A percentile compares a stretch with the other conserved stretches of the same genome.
These are phyloP conservation scores for Eublepharis macularius DNA, from an alignment of 2,113 vertebrate genomes.

Conservation along the genomic window DNA sequence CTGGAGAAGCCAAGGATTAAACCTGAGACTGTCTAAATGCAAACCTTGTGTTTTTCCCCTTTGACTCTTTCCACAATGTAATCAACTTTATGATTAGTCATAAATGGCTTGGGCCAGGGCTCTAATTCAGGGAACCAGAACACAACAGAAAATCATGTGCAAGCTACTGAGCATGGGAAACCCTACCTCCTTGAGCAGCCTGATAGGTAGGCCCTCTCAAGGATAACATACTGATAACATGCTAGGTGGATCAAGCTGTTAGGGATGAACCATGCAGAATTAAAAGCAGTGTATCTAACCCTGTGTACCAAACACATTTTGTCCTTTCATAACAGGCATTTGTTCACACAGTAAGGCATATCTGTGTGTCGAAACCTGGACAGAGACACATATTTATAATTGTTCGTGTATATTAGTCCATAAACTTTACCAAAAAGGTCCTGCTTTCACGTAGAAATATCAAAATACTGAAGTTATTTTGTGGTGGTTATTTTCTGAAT, in stretches of 20 bases:
- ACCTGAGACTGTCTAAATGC: no score
- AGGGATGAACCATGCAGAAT: background rate
- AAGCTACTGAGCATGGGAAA: no score
- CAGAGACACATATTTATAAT: background rate
- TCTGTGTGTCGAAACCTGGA: background rate
- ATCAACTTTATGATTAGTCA: no score
- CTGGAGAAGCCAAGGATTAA: no score
- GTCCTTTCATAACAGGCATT: background rate
- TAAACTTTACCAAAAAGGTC: background rate
- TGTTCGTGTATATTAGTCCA: background rate
- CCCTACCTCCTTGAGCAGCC: background rate
- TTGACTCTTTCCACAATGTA: no score
- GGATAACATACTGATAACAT: background rate
- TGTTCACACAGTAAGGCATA: background rate
- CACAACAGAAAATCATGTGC: background rate
- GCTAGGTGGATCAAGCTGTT: background rate
- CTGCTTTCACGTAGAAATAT: background rate
- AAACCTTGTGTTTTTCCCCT: no score
- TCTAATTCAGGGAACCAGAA: background rate
- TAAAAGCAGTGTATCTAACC: background rate
- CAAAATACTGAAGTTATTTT: background rate
- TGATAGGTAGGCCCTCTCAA: background rate
- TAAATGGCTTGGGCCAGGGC: background rate
- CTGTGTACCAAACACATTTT: background rate
- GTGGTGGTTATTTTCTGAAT: background rate